phyloP scores from a whole-genome alignment of 1,140 invertebrate species.

The Habropoda laboriosa region DNA sequence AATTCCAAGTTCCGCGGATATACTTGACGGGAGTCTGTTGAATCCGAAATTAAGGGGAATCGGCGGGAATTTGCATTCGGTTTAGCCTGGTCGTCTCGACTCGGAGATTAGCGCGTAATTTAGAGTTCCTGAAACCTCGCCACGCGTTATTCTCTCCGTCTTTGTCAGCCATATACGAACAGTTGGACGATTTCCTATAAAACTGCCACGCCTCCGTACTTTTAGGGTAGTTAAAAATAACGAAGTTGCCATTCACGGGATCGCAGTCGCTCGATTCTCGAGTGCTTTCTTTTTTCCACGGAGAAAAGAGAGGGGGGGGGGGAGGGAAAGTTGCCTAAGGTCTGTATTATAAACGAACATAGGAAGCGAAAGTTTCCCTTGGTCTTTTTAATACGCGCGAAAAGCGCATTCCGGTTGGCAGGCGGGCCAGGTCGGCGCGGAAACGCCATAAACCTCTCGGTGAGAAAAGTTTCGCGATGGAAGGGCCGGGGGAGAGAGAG shows the following conservation, averaged over 20 bases:
- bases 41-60: constrained; percentile 12
- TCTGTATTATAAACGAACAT: constrained; percentile 12
- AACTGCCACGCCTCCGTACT: too few relatives aligned
- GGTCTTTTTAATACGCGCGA: neutral
- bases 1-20: constrained; percentile 1
- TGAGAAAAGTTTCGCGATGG: neutral
- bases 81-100: neutral
- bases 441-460: neutral
- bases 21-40: constrained; percentile 2
- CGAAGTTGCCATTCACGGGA: neutral
- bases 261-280: neutral
- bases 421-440: neutral
- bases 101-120: constrained; percentile 1
- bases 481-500: neutral
- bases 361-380: neutral
- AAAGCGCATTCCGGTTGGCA: constrained; percentile 3
- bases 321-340: neutral
- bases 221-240: constrained; percentile 1
- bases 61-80: constrained; percentile 11
- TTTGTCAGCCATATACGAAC: neutral
- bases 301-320: too few relatives aligned
- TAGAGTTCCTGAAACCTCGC: neutral
- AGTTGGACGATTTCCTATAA: too few relatives aligned
- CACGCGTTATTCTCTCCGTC: neutral
- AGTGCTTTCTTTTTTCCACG: too few relatives aligned